phyloP scores from a whole-genome alignment of 2,113 vertebrate species.

The Cyanistes caeruleus region DNA sequence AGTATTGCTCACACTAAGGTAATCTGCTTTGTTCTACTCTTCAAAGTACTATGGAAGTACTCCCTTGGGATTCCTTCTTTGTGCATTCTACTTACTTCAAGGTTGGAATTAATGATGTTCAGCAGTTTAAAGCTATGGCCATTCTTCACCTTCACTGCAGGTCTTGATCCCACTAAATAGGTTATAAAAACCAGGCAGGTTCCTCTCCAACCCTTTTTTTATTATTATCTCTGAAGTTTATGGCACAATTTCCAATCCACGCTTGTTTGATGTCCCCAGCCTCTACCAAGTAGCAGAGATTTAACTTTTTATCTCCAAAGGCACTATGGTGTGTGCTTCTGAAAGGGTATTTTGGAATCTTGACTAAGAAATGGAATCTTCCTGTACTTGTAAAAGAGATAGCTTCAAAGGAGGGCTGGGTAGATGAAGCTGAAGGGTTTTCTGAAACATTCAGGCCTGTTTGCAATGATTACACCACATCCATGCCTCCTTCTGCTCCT shows the following conservation, averaged over 20 bases:
- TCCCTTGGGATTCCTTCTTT: background rate
- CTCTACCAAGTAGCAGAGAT: background rate
- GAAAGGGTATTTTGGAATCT: background rate
- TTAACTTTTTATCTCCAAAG: background rate
- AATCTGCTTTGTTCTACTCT: background rate
- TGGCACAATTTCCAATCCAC: background rate
- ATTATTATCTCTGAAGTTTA: background rate
- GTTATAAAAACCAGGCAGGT: background rate
- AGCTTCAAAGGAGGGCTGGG: background rate
- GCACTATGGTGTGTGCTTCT: background rate
- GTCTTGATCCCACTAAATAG: background rate
- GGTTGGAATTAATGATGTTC: background rate
- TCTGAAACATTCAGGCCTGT: background rate
- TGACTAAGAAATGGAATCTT: background rate
- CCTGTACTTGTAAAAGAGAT: background rate
- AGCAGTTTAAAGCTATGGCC: background rate
- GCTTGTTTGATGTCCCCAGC: fast-evolving
- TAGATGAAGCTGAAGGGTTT: background rate
- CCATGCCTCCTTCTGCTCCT: background rate
- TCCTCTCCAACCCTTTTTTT: background rate
- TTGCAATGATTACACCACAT: background rate
- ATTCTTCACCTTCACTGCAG: background rate
- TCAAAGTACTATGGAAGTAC: background rate
- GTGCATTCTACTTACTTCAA: background rate
- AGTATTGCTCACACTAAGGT: background rate